Evolutionary conservation across 2,888 invertebrate genomes (phyloP).

Genomic region (Troglohyphantes excavatus): DNA sequence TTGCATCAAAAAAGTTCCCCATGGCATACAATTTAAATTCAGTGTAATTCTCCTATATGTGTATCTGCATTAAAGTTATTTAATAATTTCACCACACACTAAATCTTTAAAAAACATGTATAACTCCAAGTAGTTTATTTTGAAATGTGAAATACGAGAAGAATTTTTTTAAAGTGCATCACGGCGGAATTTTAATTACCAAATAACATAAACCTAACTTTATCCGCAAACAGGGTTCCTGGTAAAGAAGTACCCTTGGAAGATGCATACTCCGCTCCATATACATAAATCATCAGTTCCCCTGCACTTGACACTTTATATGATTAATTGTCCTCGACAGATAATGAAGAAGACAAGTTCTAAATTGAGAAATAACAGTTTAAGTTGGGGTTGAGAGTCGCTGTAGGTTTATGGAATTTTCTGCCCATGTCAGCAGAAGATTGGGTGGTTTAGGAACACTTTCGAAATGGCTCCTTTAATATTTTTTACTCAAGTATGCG

Average conservation of each 20-base stretch:
- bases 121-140: no score
- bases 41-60: no score
- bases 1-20: no score
- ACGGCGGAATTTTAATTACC: background rate
- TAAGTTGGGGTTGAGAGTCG: background rate
- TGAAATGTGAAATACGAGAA: background rate
- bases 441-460: background rate
- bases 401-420: conserved; percentile 21
- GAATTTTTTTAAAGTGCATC: background rate
- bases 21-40: no score
- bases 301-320: conserved; percentile 22
- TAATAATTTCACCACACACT: no score
- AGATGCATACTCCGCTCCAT: background rate
- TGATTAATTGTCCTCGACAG: conserved; percentile 53
- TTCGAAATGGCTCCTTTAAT: background rate
- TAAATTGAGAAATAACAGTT: conserved; percentile 55
- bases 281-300: conserved; percentile 30
- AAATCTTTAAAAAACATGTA: no score
- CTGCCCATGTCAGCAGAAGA: background rate
- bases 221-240: background rate
- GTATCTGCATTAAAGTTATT: no score
- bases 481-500: background rate
- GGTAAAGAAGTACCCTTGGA: background rate
- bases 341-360: conserved; percentile 52
- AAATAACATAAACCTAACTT: background rate